Percentiles rank a stretch among this genome's conserved stretches.
Conservation (phyloP, 2,888 invertebrate genomes). For the Cyclophora punctaria region DNA sequence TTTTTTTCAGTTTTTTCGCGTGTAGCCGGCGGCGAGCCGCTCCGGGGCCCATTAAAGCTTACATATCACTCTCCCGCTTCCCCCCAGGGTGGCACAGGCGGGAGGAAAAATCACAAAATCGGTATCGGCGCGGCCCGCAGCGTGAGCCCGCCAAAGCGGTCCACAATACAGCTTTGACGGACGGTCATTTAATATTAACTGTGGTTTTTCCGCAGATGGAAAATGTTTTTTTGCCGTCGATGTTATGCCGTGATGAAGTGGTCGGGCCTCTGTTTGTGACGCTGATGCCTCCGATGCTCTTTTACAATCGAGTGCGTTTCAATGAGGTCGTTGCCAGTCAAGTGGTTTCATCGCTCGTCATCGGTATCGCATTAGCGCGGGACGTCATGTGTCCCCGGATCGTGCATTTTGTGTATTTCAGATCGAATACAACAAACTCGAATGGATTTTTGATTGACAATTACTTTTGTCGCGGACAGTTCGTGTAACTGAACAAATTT, state of each 20-base stretch:
- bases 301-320: conserved; percentile 47
- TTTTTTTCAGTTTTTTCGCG: conserved; percentile 69
- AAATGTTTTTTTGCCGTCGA: conserved; percentile 68
- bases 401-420: not conserved
- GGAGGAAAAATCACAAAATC: conserved; percentile 68
- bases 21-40: conserved; percentile 62
- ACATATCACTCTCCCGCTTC: conserved; percentile 64
- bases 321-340: conserved; percentile 48
- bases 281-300: conserved; percentile 62
- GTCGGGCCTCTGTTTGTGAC: conserved; percentile 66
- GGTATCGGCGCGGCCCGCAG: conserved; percentile 66
- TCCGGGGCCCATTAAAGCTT: conserved; percentile 70
- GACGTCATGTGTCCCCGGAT: conserved; percentile 6
- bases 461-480: conserved; percentile 32
- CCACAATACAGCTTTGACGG: conserved; percentile 71
- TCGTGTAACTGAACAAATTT: conserved; percentile 29
- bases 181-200: conserved; percentile 75
- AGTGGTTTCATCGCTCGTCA: conserved; percentile 34
- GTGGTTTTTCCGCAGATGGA: conserved; percentile 73
- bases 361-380: conserved; percentile 14
- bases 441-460: conserved; percentile 35
- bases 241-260: conserved; percentile 71
- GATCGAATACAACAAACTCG: conserved; percentile 5
- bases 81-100: conserved; percentile 29
- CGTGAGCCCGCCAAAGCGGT: conserved; percentile 49